phyloP scores from a whole-genome alignment of 2,797 vertebrate genomes.

The Lutjanus campechanus region DNA sequence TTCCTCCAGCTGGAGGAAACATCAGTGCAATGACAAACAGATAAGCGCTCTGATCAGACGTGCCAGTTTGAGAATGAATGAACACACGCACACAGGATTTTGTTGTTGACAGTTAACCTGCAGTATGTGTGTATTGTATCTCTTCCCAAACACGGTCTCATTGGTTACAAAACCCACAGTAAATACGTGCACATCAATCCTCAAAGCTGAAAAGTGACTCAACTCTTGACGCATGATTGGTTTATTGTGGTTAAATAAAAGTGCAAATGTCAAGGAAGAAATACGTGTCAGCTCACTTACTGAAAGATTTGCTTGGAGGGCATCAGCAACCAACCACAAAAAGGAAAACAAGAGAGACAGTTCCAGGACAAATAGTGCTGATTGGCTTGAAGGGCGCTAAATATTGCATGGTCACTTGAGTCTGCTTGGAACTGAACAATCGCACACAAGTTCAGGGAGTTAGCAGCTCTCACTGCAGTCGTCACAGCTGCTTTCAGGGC shows the following conservation, averaged over 20 bases:
- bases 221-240: conserved; percentile 39
- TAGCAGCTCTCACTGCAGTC: conserved; percentile 19
- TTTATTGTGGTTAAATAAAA: conserved; percentile 72
- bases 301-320: conserved; percentile 75
- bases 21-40: conserved; percentile 37
- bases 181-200: conserved; percentile 43
- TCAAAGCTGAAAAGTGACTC: conserved; percentile 55
- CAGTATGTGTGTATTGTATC: conserved; percentile 28
- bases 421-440: neutral
- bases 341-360: conserved; percentile 57
- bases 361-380: conserved; percentile 64
- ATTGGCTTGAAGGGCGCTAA: conserved; percentile 62
- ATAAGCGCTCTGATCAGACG: conserved; percentile 35
- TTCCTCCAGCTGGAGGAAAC: conserved; percentile 39
- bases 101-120: conserved; percentile 37
- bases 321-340: conserved; percentile 63
- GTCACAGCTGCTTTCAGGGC: conserved; percentile 34
- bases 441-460: conserved; percentile 11
- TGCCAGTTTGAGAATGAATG: conserved; percentile 36
- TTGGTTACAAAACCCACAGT: conserved; percentile 55
- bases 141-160: conserved; percentile 35
- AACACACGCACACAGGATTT: conserved; percentile 22
- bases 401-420: conserved; percentile 63
- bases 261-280: conserved; percentile 57
- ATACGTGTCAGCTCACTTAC: conserved; percentile 52